Base-by-base conservation (phyloP, 2,888 invertebrate genomes). In the Ceratothoa steindachneri region DNA sequence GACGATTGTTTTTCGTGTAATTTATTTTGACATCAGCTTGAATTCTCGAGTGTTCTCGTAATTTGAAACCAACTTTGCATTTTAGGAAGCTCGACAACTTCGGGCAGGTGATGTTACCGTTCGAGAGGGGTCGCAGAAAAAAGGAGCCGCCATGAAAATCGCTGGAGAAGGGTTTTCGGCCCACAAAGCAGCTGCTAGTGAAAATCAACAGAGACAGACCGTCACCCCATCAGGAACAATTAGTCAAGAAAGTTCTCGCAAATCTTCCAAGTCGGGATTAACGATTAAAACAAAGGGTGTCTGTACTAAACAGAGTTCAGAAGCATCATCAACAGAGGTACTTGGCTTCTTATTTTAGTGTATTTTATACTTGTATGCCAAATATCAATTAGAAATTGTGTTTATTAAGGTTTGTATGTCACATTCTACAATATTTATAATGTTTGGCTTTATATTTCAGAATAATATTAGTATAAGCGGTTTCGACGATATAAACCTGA, bases 151-250 rank as follows among this genome's bases (percentile, higher is more conserved):
- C 83, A 91, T 93, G 86, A 91, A 92, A 85, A 87, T 95, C 72
- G 92, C 92, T 81, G 92, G 93, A 68, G 93, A 93, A 82, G 90
- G 90, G 53, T 94, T 93, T 85, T 93, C 91, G 82, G 90, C 92
- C 12, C 93, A 94, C 85, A 91, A 93, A 84, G 86, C 85, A 82
- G 86, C 86, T 22, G 85, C 86, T 84, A 84, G 85, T 53, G 89
- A 90, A 70, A 90, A 91, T 78, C 91, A 93, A 82, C 91, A 93
- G 81, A 88, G 91, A 60, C 92, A 91, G 84, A 92, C 91, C 1
- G 90, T 92, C 81, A 92, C 92, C 2, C 89, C 92, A 24, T 89
- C 74, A 7, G 79, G 79, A 30, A 76, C 77, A 55, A 77, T 80
- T 71, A 80, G 76, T 73, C 72, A 74, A 31, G 76, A 78, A 41